Evolutionary conservation across 2,113 vertebrate species (phyloP), one percentile per base, ranked within the genome.

Genomic region (Anhinga anhinga): DNA sequence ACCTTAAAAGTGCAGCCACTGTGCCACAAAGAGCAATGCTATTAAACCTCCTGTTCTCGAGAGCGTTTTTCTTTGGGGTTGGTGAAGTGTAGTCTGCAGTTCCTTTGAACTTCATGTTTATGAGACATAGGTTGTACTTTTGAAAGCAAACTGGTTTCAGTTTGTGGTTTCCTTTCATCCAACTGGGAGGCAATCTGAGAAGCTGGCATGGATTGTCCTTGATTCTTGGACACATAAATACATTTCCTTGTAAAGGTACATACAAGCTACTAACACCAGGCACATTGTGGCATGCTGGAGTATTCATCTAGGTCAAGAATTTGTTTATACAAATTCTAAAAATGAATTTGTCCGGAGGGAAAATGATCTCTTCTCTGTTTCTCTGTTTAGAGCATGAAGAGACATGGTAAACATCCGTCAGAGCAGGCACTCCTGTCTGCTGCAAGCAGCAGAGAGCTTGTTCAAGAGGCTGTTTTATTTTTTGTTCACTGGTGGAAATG

Each of bases 311-410:
- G 20, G 83, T 76, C 70, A 95, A 76, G 73, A 94, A 87, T 82
- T 94, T 93, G 69, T 93, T 96, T 94, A 82, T 61, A 82, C 45
- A 77, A 95, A 91, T 80, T 81, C 81, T 89, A 91, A 93, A 97
- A 91, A 82, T 65, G 32, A 87, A 82, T 94, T 82, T 93, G 66
- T 78, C 56, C 79, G 13, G 17, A 66, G 66, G 27, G 3, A n/a
- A 82, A 95, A 70, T 36, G 3, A n/a, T 93, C 59, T 79, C 59
- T 74, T 42, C 80, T 92, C 77, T 87, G 66, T 85, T 74, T 42
- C 80, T 92, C 77, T 87, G 66, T 85, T 95, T 62, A 74, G 86
- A 87, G 53, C 73, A 66, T 30, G 89, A 81, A 88, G 83, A 95
- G 73, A 44, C 69, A 32, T 0, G 23, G 81, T 91, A 91, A 93